Conservation (phyloP, 2,888 invertebrate species). For the Leptopilina drosophilae region DNA sequence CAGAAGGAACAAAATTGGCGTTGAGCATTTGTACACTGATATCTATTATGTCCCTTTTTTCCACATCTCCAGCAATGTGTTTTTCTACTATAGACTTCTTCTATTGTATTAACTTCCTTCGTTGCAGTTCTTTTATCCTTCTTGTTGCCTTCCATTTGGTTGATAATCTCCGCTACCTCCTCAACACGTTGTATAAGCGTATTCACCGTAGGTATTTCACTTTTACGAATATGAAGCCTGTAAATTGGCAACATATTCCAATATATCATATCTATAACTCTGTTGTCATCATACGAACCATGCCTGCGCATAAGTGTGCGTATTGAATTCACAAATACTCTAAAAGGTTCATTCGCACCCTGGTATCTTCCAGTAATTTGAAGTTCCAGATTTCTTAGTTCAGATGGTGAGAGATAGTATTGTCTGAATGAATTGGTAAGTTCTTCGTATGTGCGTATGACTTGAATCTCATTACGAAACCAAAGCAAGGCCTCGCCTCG, state of each 20-base stretch:
- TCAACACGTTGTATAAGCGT: background rate
- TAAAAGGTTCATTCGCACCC: background rate
- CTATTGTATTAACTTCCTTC: no score
- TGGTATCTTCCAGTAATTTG: background rate
- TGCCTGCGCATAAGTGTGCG: background rate
- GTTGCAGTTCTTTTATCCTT: background rate
- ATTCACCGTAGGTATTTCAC: background rate
- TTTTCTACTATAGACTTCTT: no score
- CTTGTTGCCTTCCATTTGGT: background rate
- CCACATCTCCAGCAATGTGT: no score
- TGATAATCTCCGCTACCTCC: background rate
- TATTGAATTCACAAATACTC: background rate
- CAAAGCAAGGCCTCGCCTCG: background rate
- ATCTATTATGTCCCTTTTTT: no score
- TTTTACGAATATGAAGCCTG: background rate
- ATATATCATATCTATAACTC: background rate
- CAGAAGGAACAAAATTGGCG: no score
- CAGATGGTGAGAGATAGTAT: background rate
- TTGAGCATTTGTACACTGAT: no score
- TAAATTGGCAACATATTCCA: background rate
- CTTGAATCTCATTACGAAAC: background rate
- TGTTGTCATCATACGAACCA: background rate
- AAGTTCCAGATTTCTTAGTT: background rate
- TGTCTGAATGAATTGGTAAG: background rate
- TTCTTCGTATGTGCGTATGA: background rate